These are phyloP conservation scores for Plectropomus leopardus DNA, from an alignment of 2,113 vertebrate genomes.

Conservation along the genomic window DNA sequence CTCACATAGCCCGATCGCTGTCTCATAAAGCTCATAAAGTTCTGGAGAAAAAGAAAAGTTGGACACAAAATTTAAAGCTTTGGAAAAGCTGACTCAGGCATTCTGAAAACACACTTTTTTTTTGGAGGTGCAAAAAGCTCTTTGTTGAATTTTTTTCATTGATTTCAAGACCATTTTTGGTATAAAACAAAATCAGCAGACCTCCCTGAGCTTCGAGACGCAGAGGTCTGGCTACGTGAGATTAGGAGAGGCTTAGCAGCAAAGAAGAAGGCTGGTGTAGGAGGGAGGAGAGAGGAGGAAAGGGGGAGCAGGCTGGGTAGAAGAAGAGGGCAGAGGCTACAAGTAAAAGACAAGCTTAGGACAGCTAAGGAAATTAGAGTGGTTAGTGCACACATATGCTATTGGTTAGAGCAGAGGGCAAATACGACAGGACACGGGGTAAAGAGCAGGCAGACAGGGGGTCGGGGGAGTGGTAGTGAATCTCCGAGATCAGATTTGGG, in stretches of 20 bases:
- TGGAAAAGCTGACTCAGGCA: constrained; percentile 14
- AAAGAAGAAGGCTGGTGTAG: constrained; percentile 62
- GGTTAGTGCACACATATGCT: constrained; percentile 80
- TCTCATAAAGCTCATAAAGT: constrained; percentile 47
- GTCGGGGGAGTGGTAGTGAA: constrained; percentile 50
- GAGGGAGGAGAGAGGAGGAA: constrained; percentile 38
- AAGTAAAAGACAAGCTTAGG: constrained; percentile 77
- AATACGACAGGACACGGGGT: constrained; percentile 73
- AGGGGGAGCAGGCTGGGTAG: constrained; percentile 55
- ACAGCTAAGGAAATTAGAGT: constrained; percentile 74
- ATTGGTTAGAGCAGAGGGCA: constrained; percentile 72
- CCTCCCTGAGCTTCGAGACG: constrained; percentile 34
- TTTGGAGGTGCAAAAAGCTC: neutral
- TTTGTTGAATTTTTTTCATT: neutral
- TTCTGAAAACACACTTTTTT: constrained; percentile 1
- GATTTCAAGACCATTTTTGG: neutral
- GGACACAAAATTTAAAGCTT: neutral
- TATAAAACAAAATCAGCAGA: constrained; percentile 6
- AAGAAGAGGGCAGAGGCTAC: constrained; percentile 71
- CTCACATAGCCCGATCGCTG: constrained; percentile 61
- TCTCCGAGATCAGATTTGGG: constrained; percentile 43
- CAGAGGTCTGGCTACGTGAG: constrained; percentile 57
- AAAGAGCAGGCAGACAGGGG: constrained; percentile 69
- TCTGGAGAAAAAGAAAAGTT: constrained; percentile 1
- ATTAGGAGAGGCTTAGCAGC: constrained; percentile 62